Base-by-base conservation (phyloP, 2,888 invertebrate species). In the Lacanobia wlatinum region DNA sequence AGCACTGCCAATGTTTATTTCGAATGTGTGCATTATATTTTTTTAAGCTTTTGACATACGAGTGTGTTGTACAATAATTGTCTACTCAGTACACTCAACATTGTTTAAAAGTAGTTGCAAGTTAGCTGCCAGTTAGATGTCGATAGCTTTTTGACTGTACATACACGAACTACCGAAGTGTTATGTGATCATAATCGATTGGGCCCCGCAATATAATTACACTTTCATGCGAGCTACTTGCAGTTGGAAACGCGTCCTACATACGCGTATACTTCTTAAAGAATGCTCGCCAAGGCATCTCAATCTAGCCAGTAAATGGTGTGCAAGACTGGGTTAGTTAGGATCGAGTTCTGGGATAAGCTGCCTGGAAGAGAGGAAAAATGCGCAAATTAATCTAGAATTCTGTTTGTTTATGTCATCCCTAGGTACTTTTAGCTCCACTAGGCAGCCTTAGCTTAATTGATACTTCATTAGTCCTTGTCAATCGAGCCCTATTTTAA, bases 331-430 rank as follows among this genome's bases (percentile, higher is more conserved):
- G 21, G 34, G 5, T 73, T 14, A 16, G 18, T 48, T 48, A 18
- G 8, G 8, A n/a, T 23, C 0, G 9, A 43, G 7, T 34, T 71
- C 48, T 46, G 23, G 12, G 12, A n/a, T 59, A 40, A 16, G 7
- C 38, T 21, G n/a, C 23, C 16, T 23, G 8, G 23, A 18, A 14
- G 12, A 75, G 28, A 40, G 18, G n/a, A 74, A 53, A 74, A 38
- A 14, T 21, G 28, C 14, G 12, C 21, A 21, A 5, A 5, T 62
- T 23, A 38, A 38, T 38, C 28, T 63, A n/a, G 16, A 48, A 23
- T 46, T 40, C 10, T 46, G 10, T 62, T 21, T 12, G 10, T 38
- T 65, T 48, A 28, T 43, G 21, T 69, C 43, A n/a, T 38, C 40
- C 14, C n/a, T 28, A 40, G 23, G 21, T 23, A 18, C 2, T 55